Evolutionary conservation across 30 jellyfish, hydroid and myxozoan genomes (phyloP).

Genomic region (Thelohanellus kitauei): DNA sequence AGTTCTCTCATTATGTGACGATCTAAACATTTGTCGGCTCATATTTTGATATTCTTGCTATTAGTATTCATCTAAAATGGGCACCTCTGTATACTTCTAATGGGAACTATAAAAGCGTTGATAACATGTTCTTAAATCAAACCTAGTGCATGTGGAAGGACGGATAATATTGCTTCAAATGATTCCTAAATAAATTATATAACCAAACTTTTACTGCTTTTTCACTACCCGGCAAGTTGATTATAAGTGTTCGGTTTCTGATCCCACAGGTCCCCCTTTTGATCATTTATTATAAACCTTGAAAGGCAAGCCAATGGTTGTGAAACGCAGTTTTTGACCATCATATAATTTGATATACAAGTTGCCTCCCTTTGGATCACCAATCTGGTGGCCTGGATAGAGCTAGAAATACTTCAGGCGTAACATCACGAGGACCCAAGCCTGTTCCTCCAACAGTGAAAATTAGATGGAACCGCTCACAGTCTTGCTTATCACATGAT

Average conservation of each 20-base stretch:
- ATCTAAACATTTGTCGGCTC: no score
- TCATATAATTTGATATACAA: slow-evolving; percentile 39
- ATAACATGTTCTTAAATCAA: no score
- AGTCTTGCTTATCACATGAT: no score
- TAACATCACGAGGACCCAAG: slow-evolving; percentile 66
- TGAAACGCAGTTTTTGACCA: slow-evolving; percentile 21
- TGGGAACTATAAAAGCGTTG: no score
- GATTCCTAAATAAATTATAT: no score
- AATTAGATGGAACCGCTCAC: no score
- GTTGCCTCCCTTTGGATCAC: slow-evolving; percentile 40
- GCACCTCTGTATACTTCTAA: no score
- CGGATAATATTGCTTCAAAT: no score
- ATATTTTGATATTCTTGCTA: no score
- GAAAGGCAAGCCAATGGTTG: slow-evolving; percentile 78
- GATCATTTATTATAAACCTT: slow-evolving; percentile 10
- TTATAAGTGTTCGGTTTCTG: slow-evolving; percentile 25
- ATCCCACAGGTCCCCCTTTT: slow-evolving; percentile 68
- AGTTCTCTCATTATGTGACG: no score
- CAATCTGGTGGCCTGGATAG: slow-evolving; percentile 46
- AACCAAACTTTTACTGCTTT: slow-evolving; percentile 63
- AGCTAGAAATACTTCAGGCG: slow-evolving; percentile 44
- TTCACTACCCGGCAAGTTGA: slow-evolving; percentile 69
- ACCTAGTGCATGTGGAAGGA: no score
- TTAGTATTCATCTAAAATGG: no score
- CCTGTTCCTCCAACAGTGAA: slow-evolving; percentile 97